phyloP scores from a whole-genome alignment of 2,113 vertebrate species.

The Ptilorrhoa leucosticta region DNA sequence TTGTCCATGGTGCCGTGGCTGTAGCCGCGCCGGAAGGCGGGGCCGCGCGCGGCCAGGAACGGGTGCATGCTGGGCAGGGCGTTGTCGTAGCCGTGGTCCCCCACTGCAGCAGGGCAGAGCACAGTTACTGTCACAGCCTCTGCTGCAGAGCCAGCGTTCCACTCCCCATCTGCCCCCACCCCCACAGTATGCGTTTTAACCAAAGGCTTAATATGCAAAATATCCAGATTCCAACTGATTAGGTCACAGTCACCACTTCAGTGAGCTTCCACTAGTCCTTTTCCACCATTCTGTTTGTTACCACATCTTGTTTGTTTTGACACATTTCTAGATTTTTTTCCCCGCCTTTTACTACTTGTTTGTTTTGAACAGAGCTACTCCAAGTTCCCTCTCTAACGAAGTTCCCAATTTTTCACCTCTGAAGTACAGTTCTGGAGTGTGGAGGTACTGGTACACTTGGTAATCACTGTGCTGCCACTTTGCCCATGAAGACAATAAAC shows the following conservation, averaged over 20 bases:
- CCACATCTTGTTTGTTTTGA: neutral
- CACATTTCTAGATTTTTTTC: neutral
- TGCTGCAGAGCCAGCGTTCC: accelerated
- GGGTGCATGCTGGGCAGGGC: conserved; percentile 91
- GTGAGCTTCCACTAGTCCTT: neutral
- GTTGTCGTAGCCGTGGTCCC: conserved; percentile 95
- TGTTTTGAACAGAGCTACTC: neutral
- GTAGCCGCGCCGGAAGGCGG: conserved; percentile 82
- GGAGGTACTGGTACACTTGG: neutral
- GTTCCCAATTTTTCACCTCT: neutral
- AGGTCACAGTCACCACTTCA: neutral
- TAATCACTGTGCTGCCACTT: neutral
- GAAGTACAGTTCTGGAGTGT: neutral
- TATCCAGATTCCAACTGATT: neutral
- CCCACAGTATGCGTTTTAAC: accelerated
- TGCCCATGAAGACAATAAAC: neutral
- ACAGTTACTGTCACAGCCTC: neutral
- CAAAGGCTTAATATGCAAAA: neutral
- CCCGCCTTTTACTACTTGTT: neutral
- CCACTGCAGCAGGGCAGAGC: conserved; percentile 72
- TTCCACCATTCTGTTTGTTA: neutral
- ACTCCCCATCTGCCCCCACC: accelerated
- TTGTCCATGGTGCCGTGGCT: conserved; percentile 66
- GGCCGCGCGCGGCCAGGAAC: conserved; percentile 86
- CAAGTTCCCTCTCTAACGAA: neutral